A percentile compares a stretch with the other conserved stretches of the same genome.
These are phyloP conservation scores for Chauna torquata DNA, from an alignment of 2,113 vertebrate genomes.

Conservation along the genomic window DNA sequence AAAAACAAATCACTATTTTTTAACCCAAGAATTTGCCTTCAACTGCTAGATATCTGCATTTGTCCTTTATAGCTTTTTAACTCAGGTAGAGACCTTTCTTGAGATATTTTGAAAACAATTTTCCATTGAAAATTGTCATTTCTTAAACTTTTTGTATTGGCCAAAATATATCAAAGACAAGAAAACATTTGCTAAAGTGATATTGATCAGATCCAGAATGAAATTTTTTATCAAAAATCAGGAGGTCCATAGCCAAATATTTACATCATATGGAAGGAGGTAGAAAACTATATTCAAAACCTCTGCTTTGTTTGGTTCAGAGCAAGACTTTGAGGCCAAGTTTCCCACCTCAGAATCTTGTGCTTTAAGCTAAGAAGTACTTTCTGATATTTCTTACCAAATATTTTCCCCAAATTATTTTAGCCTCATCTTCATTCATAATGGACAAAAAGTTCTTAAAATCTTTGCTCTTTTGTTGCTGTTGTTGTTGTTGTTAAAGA, in stretches of 20 bases:
- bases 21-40: not conserved
- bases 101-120: not conserved
- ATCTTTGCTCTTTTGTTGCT: not conserved
- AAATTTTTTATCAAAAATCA: not conserved
- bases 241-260: not conserved
- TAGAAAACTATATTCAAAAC: not conserved
- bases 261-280: not conserved
- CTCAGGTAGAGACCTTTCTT: not conserved
- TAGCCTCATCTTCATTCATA: not conserved
- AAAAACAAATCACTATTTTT: not conserved
- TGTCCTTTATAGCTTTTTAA: not conserved
- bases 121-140: not conserved
- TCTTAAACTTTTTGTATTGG: not conserved
- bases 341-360: not conserved
- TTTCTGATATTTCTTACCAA: not conserved
- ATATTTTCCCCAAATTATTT: not conserved
- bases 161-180: not conserved
- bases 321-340: not conserved
- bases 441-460: not conserved
- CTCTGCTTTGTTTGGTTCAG: not conserved
- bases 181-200: not conserved
- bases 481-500: not conserved
- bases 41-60: not conserved
- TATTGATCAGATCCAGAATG: not conserved
- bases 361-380: not conserved